phyloP scores from a whole-genome alignment of 1,140 invertebrate species.

The Chlorops oryzae region DNA sequence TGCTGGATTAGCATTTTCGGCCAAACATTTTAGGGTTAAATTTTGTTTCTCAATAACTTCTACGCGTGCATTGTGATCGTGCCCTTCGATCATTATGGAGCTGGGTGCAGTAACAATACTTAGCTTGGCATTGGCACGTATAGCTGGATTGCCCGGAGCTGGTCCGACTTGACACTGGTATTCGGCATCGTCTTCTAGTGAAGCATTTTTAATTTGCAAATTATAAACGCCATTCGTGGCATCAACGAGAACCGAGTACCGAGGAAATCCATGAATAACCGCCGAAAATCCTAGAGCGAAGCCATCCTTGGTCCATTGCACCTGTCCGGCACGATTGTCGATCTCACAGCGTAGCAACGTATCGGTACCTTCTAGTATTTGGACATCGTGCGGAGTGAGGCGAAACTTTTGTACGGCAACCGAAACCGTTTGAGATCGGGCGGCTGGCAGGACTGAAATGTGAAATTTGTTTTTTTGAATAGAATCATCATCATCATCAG shows the following conservation, averaged over 20 bases:
- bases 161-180: constrained; percentile 92
- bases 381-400: constrained; percentile 66
- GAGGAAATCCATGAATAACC: constrained; percentile 75
- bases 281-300: constrained; percentile 80
- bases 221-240: constrained; percentile 74
- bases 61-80: constrained; percentile 67
- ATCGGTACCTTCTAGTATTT: constrained; percentile 75
- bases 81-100: constrained; percentile 75
- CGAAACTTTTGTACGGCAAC: constrained; percentile 64
- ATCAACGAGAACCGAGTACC: constrained; percentile 80
- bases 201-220: constrained; percentile 74
- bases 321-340: constrained; percentile 70
- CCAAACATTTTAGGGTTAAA: constrained; percentile 73
- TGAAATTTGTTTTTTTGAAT: no score
- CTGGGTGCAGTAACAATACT: constrained; percentile 84
- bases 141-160: constrained; percentile 65
- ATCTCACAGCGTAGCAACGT: constrained; percentile 79
- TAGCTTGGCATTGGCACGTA: constrained; percentile 74
- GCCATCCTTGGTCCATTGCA: constrained; percentile 93
- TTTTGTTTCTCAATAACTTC: constrained; percentile 78
- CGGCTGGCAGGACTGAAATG: constrained; percentile 15
- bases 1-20: constrained; percentile 79
- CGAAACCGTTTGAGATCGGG: constrained; percentile 43
- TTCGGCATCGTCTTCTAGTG: constrained; percentile 80
- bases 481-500: no score